A percentile compares a stretch with the other conserved stretches of the same genome.
These are phyloP conservation scores for Heliocidaris erythrogramma DNA, from an alignment of 35 echinoderm and acorn worm species.

Conservation along the genomic window DNA sequence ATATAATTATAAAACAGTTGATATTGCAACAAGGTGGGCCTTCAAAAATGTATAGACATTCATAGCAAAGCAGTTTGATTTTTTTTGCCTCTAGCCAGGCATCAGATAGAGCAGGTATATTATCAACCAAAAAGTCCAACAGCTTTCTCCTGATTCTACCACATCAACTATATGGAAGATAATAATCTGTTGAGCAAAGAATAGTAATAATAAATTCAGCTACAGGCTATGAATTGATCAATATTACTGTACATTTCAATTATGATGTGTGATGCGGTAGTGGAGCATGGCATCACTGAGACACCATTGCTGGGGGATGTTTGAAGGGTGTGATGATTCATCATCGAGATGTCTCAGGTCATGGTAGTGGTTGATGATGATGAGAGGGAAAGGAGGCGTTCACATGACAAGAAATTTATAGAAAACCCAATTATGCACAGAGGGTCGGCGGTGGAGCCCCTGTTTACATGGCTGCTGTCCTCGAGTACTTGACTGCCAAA, in stretches of 20 bases:
- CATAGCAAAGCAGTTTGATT: neutral
- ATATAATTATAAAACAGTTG: neutral
- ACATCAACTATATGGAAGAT: neutral
- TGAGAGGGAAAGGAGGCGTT: neutral
- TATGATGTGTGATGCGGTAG: neutral
- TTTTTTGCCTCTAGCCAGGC: neutral
- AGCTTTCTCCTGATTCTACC: neutral
- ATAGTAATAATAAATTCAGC: neutral
- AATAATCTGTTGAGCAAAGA: neutral
- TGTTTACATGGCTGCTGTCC: too few species aligned
- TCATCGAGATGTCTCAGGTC: neutral
- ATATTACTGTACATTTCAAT: neutral
- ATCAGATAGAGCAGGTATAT: neutral
- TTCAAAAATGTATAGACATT: neutral
- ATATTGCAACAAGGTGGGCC: neutral
- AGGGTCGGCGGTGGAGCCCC: too few species aligned
- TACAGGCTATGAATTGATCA: neutral
- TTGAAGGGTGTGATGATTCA: neutral
- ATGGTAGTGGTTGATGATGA: neutral
- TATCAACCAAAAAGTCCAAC: neutral
- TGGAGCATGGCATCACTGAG: neutral
- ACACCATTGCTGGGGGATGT: neutral
- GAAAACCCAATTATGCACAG: too few species aligned
- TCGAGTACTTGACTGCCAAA: too few species aligned
- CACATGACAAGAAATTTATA: neutral